Base-by-base conservation (phyloP, 2,888 invertebrate species). In the Scrobipalpa atriplicella region DNA sequence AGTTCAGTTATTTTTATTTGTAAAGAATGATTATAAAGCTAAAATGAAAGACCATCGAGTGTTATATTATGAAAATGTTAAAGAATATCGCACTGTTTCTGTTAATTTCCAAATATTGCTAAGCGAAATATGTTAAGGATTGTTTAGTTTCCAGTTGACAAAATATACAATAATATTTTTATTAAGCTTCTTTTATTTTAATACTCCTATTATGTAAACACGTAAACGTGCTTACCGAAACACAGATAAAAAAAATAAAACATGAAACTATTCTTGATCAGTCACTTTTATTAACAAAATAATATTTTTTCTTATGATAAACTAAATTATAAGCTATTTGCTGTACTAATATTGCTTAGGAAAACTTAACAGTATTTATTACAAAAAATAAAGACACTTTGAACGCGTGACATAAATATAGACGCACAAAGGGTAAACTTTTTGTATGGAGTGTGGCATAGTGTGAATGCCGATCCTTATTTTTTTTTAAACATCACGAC, bases 111-210 rank as follows among this genome's bases (percentile, higher is more conserved):
- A 85, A 86, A 79, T 86, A 86, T 79, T 80, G 82, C 79, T 89
- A 90, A 87, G 87, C 80, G 77, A 85, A 83, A 75, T 64, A 85
- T 83, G 78, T 87, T 89, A 87, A 85, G 86, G 85, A 86, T 89
- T 89, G 87, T 91, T 92, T 90, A 87, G 88, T 88, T 85, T 88
- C 87, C 89, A 88, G 91, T 92, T 92, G 92, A 92, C 90, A 92
- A 91, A 92, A n/a, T 92, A 91, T 87, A 89, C 86, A 84, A 85
- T 85, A 85, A 85, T 90, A 89, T 91, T 91, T 88, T 85, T 82
- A 82, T 73, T 78, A 70, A 54, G 66, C 64, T 41, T 69, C 61
- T 69, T 66, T 69, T 75, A 69, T 78, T 77, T 77, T 72, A 8
- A 13, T 56, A 19, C 54, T n/a, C n/a, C n/a, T n/a, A 21, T 13